Evolutionary conservation across 2,888 invertebrate genomes (phyloP).

Genomic region (Scaptomyza reducta): DNA sequence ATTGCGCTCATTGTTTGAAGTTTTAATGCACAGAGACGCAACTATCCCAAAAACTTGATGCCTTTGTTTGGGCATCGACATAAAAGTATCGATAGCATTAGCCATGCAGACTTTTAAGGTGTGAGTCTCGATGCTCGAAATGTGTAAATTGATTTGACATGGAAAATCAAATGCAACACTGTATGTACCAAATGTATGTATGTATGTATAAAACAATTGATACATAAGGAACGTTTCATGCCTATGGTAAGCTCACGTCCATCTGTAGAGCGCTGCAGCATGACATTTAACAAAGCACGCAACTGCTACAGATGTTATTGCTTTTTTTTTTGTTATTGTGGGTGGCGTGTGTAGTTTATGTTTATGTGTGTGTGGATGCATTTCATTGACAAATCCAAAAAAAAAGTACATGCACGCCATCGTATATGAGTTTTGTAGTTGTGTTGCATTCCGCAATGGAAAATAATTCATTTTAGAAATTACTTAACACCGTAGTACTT

Average conservation of each 20-base stretch:
- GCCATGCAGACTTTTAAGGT: slow-evolving; percentile 26
- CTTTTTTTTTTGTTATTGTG: slow-evolving; percentile 20
- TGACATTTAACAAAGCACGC: slow-evolving; percentile 49
- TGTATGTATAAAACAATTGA: neutral
- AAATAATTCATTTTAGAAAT: slow-evolving; percentile 46
- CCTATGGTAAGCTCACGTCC: slow-evolving; percentile 38
- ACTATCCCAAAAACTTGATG: slow-evolving; percentile 18
- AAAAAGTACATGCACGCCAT: slow-evolving; percentile 6
- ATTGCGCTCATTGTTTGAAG: slow-evolving; percentile 46
- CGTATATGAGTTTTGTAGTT: slow-evolving; percentile 4
- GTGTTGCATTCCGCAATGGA: slow-evolving; percentile 27
- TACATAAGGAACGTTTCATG: slow-evolving; percentile 1
- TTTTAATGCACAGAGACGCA: slow-evolving; percentile 7
- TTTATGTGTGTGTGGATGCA: slow-evolving; percentile 40
- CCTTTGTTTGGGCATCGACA: slow-evolving; percentile 27
- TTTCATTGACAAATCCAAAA: slow-evolving; percentile 54
- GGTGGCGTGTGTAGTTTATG: slow-evolving; percentile 1
- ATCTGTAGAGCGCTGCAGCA: slow-evolving; percentile 40
- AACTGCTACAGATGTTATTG: slow-evolving; percentile 21
- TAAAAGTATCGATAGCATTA: slow-evolving; percentile 42
- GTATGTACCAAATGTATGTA: neutral
- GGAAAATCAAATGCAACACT: neutral
- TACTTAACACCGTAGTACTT: slow-evolving; percentile 39
- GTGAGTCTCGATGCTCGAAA: slow-evolving; percentile 16
- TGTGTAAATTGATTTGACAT: slow-evolving; percentile 3